A percentile compares a stretch with the other conserved stretches of the same genome.
phyloP scores from a whole-genome alignment of 30 jellyfish, hydroid and myxozoan species.

The Catostylus mosaicus region DNA sequence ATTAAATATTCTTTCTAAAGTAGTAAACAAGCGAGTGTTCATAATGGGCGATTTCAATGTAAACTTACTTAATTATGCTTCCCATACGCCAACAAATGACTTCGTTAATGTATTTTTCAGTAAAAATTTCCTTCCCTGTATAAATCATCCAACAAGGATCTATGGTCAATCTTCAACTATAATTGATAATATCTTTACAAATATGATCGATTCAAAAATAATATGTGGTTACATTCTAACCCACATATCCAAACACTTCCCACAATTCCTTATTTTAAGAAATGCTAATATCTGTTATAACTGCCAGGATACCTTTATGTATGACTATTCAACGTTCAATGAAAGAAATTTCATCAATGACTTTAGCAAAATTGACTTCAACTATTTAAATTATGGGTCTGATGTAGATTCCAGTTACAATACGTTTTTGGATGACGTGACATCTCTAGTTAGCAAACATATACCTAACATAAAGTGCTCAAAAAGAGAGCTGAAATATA shows the following conservation, averaged over 20 bases:
- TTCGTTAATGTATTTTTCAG: constrained; percentile 19
- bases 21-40: constrained; percentile 13
- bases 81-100: constrained; percentile 33
- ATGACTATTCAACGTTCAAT: constrained; percentile 23
- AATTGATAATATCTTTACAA: constrained; percentile 33
- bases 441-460: constrained; percentile 32
- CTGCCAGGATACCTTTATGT: constrained; percentile 6
- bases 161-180: constrained; percentile 28
- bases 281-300: constrained; percentile 32
- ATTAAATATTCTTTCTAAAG: neutral
- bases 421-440: constrained; percentile 17
- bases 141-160: constrained; percentile 50
- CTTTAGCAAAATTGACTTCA: constrained; percentile 11
- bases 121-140: constrained; percentile 14
- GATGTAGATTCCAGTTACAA: constrained; percentile 29
- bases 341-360: constrained; percentile 24
- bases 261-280: constrained; percentile 50
- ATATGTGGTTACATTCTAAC: constrained; percentile 20
- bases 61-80: constrained; percentile 17
- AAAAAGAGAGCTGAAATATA: constrained; percentile 22
- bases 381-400: constrained; percentile 11
- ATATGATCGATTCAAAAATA: constrained; percentile 15
- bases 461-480: constrained; percentile 25
- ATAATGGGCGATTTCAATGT: constrained; percentile 20
- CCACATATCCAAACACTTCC: constrained; percentile 21